Base-by-base conservation (phyloP, 2,888 invertebrate genomes). In the Ormia ochracea region DNA sequence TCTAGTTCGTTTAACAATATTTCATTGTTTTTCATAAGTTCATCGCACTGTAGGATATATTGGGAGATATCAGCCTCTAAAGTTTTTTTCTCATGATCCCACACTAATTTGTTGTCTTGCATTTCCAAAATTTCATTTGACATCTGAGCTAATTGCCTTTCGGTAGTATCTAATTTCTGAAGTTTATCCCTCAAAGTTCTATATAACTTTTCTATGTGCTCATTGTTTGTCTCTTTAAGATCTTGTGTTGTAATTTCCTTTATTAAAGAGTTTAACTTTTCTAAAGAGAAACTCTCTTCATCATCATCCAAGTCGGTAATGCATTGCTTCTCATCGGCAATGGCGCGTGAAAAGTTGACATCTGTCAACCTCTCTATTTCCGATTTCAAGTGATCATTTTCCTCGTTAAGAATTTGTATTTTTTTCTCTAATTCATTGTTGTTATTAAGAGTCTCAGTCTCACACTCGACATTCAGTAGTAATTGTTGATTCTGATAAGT, bases 21-120 rank as follows among this genome's bases (percentile, higher is more conserved):
- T 84, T 93, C 94, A 84, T 94, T 94, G 86, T 93, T 94, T 86
- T 93, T 93, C 88, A 93, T 93, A 86, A 94, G 91, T 85, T 93
- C 93, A 74, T 91, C 93, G 82, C 92, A 92, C 88, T 94, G 94
- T 26, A 91, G 88, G 81, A 92, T 91, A 50, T 90, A 91, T 82
- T 91, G 91, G 50, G 90, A 90, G 41, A 92, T 89, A 65, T 90
- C 90, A 14, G 90, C 90, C 68, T 89, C 88, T 1, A 90, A 82
- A 1, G 90, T 89, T 66, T 87, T 87, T 81, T 92, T 92, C 81
- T 93, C 92, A 82, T 93, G 91, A 86, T 92, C 91, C 38, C 91
- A 89, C 82, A 91, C 90, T 41, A 91, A 85, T 84, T 92, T 91
- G 72, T 90, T 91, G 26, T 86, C 85, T 81, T 88, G 88, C 23